Evolutionary conservation across 1,140 invertebrate genomes (phyloP), one percentile per base, ranked within the genome.

Genomic region (Drosophila micromelanica): DNA sequence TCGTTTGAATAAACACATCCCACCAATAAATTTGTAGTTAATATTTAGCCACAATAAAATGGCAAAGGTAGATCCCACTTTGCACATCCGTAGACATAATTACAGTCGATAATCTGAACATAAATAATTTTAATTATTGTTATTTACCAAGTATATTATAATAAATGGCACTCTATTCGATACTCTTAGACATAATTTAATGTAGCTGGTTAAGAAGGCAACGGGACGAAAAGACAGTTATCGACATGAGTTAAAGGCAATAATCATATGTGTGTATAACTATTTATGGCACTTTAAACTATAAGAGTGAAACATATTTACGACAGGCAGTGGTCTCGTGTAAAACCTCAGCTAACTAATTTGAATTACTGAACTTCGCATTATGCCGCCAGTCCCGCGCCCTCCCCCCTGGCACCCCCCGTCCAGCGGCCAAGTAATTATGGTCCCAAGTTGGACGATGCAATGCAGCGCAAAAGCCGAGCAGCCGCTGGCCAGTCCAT

Each of bases 91-190:
- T 63, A 71, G 56, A 59, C 80, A 78, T 80, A 89, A 90, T 90
- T 90, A 76, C 60, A 71, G 69, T 71, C 87, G 87, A 87, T 90
- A 90, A 90, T 84, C 79, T 76, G 73, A 73, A 69, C 80, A 77
- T 78, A 72, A 79, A 90, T 90, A 90, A 90, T 82, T 90, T 90
- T 90, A 90, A 90, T 90, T 87, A 90, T 87, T 87, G 74, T 81
- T 80, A 90, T 90, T 80, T 80, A 65, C 62, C 68, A 79, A 80
- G 72, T 77, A 80, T 90, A 90, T 90, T 90, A 90, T 80, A 90
- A 90, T 82, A 84, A 90, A 90, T 78, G 80, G 73, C 68, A 35
- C 76, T 56, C 72, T 70, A 73, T 80, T 81, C 64, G 51, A 62
- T 45, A 35, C 57, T 69, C 62, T 73, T 80, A 52, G 73, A 74